Percentiles rank a stretch among this genome's conserved stretches.
phyloP scores from a whole-genome alignment of 2,888 invertebrate species.

The Caenorhabditis sp. region DNA sequence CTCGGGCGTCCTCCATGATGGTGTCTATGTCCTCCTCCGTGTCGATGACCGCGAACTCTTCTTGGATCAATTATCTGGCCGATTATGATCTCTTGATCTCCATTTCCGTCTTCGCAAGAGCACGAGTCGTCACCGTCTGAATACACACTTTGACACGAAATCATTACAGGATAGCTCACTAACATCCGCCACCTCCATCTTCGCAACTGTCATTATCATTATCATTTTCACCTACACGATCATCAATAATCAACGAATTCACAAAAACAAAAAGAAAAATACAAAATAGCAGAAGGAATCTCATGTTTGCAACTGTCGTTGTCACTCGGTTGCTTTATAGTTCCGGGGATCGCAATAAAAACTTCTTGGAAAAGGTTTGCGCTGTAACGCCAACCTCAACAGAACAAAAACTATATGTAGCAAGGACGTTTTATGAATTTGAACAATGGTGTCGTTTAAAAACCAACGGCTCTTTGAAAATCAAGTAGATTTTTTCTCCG shows the following conservation, averaged over 20 bases:
- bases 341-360: background rate
- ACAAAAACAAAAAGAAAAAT: background rate
- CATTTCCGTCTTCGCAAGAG: background rate
- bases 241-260: background rate
- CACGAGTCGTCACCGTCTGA: background rate
- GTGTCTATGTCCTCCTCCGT: background rate
- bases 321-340: conserved; percentile 9
- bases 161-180: too few relatives aligned
- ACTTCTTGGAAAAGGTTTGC: background rate
- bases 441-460: conserved; percentile 2
- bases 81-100: conserved; percentile 8
- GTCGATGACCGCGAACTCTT: background rate
- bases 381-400: background rate
- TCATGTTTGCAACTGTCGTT: conserved; percentile 3
- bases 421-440: background rate
- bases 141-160: too few relatives aligned
- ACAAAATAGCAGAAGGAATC: background rate
- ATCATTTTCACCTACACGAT: background rate
- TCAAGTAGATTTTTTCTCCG: background rate
- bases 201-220: conserved; percentile 6
- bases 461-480: background rate
- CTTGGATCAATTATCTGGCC: background rate
- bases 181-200: background rate
- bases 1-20: background rate
- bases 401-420: background rate